phyloP scores from a whole-genome alignment of 1,140 invertebrate species.

The Cryptotermes secundus region DNA sequence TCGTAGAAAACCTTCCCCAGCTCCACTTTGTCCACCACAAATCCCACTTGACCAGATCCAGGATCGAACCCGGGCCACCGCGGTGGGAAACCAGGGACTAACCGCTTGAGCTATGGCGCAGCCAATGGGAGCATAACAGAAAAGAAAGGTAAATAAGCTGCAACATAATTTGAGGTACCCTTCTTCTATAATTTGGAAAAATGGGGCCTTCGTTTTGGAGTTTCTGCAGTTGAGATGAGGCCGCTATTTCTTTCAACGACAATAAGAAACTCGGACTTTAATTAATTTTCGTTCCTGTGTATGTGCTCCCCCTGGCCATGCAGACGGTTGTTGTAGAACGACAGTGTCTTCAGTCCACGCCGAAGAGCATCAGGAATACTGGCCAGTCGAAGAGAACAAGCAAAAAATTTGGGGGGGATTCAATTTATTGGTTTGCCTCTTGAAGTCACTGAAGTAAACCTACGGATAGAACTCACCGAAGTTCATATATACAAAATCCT shows the following conservation, averaged over 20 bases:
- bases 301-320: background rate
- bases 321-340: background rate
- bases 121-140: no score
- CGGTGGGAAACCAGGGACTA: no score
- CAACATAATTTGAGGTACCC: no score
- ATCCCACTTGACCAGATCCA: no score
- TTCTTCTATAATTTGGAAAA: no score
- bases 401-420: background rate
- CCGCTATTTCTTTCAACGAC: background rate
- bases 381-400: background rate
- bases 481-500: no score
- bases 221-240: background rate
- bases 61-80: no score
- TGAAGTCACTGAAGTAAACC: background rate
- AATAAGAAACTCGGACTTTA: constrained; percentile 17
- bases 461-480: background rate
- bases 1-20: no score
- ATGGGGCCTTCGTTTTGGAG: background rate
- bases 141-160: no score
- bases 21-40: no score
- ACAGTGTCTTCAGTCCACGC: background rate
- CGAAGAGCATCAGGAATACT: background rate
- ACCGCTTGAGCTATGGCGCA: no score
- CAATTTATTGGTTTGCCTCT: background rate
- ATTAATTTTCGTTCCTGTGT: constrained; percentile 4